Conservation (phyloP, 2,888 invertebrate species). For the Nephrotoma guestfalica region DNA sequence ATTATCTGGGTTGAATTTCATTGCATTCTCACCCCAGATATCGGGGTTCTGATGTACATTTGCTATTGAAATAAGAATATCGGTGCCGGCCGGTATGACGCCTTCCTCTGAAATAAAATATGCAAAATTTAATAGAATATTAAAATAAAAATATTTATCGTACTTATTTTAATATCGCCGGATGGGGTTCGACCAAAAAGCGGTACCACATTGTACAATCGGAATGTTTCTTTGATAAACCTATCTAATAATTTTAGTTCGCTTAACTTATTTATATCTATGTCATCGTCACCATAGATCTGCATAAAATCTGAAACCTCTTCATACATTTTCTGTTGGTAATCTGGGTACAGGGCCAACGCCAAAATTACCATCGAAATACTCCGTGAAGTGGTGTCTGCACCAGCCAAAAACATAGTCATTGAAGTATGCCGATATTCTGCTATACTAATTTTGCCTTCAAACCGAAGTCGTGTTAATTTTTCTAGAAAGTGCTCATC, state of each 20-base stretch:
- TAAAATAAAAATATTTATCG: too few relatives aligned
- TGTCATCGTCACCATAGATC: not conserved
- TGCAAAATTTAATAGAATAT: too few relatives aligned
- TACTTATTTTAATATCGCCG: too few relatives aligned
- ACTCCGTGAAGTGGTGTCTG: not conserved
- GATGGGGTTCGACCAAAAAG: not conserved
- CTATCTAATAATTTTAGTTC: not conserved
- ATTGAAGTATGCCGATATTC: not conserved
- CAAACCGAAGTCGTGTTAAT: not conserved
- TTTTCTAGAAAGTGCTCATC: not conserved
- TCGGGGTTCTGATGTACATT: not conserved
- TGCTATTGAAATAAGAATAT: not conserved
- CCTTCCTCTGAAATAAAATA: not conserved
- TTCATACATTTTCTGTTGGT: not conserved
- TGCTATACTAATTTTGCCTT: not conserved
- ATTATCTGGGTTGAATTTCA: not conserved
- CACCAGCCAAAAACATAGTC: not conserved
- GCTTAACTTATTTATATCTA: not conserved
- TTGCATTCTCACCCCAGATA: not conserved
- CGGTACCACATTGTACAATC: not conserved
- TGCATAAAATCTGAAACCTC: not conserved
- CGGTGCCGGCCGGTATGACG: not conserved
- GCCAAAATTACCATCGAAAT: not conserved
- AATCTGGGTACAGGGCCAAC: not conserved
- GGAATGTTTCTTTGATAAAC: not conserved